Percentiles rank a stretch among this genome's conserved stretches.
These are phyloP conservation scores for Crepidodera aurea DNA, from an alignment of 2,888 invertebrate species.

Conservation along the genomic window DNA sequence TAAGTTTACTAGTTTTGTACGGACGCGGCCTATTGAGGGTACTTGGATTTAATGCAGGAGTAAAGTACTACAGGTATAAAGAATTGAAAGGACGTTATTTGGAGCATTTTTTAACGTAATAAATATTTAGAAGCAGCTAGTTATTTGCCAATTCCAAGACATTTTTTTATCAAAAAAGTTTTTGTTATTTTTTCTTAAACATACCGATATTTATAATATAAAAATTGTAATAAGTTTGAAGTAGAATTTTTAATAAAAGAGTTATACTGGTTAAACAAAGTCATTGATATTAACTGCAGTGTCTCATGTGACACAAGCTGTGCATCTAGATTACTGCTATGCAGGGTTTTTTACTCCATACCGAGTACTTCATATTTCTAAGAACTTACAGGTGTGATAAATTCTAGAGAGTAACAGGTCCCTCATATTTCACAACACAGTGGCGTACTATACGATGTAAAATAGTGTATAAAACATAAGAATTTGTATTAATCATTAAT, in stretches of 20 bases:
- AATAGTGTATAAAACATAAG: too few relatives aligned
- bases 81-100: too few relatives aligned
- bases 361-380: conserved; percentile 7
- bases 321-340: neutral
- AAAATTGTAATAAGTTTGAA: too few relatives aligned
- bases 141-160: too few relatives aligned
- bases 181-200: too few relatives aligned
- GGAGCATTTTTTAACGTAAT: too few relatives aligned
- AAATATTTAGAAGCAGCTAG: too few relatives aligned
- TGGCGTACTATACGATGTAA: neutral
- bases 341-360: neutral
- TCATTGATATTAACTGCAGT: neutral
- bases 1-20: conserved; percentile 4
- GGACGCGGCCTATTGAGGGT: neutral
- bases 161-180: too few relatives aligned
- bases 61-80: neutral
- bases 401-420: conserved; percentile 21
- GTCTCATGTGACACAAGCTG: neutral
- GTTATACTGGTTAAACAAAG: neutral
- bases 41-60: neutral
- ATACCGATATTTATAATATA: too few relatives aligned
- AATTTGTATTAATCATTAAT: too few relatives aligned
- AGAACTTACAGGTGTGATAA: conserved; percentile 21
- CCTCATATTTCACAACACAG: conserved; percentile 1
- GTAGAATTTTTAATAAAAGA: too few relatives aligned